Evolutionary conservation across 2,113 vertebrate species (phyloP).

Genomic region (Microtus pennsylvanicus): DNA sequence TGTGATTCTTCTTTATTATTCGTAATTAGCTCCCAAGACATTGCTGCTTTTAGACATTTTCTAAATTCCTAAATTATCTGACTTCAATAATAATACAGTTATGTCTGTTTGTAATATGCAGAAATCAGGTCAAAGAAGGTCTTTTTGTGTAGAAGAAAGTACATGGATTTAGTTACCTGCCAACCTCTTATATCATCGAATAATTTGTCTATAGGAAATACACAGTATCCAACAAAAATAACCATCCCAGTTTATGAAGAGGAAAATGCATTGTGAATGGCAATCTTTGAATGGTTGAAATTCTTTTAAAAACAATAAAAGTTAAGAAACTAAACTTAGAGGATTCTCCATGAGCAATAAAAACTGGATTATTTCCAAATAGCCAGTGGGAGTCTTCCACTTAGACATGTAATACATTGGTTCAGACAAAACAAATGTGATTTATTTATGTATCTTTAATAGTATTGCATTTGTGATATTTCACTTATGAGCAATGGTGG

Average conservation of each 20-base stretch:
- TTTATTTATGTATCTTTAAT: slow-evolving; percentile 1
- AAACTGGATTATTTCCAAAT: slow-evolving; percentile 38
- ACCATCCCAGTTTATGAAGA: neutral
- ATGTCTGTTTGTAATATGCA: neutral
- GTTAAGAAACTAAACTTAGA: neutral
- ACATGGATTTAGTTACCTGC: neutral
- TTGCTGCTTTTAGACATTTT: neutral
- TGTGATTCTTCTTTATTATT: neutral
- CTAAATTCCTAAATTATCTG: neutral
- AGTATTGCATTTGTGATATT: slow-evolving; percentile 19
- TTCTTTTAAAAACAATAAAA: neutral
- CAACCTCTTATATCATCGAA: neutral
- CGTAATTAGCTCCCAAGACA: neutral
- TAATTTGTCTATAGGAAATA: neutral
- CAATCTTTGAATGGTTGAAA: neutral
- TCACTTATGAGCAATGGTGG: slow-evolving; percentile 33
- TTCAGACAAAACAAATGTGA: slow-evolving; percentile 56
- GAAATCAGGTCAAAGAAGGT: neutral
- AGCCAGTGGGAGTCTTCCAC: neutral
- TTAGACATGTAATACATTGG: neutral
- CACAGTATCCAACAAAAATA: neutral
- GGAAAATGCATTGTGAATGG: neutral
- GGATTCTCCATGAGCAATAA: neutral
- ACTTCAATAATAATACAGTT: neutral
- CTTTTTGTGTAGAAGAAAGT: neutral